Percentiles rank a stretch among this genome's conserved stretches.
phyloP scores from a whole-genome alignment of 2,113 vertebrate species.

The Tragulus kanchil region DNA sequence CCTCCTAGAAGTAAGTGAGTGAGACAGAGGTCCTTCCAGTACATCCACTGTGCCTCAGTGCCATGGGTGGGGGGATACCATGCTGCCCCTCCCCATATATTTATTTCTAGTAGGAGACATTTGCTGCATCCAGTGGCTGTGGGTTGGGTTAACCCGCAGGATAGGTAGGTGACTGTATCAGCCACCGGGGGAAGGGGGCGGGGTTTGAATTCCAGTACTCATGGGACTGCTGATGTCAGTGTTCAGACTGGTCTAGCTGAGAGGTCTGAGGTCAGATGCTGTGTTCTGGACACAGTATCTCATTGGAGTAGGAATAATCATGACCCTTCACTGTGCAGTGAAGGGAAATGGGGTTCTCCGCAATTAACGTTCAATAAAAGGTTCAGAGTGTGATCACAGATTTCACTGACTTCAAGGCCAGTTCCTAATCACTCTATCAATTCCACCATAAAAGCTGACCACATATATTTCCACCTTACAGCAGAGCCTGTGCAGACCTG shows the following conservation, averaged over 20 bases:
- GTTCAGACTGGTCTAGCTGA: not conserved
- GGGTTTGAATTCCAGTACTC: not conserved
- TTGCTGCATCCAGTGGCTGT: not conserved
- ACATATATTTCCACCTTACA: not conserved
- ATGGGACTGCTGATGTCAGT: not conserved
- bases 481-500: no score
- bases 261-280: not conserved
- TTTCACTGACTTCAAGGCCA: not conserved
- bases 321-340: not conserved
- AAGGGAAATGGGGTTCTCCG: not conserved
- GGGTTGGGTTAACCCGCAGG: not conserved
- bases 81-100: rapidly evolving
- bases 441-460: no score
- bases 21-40: rapidly evolving
- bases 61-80: not conserved
- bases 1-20: not conserved
- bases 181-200: rapidly evolving
- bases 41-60: no score
- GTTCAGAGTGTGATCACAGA: not conserved
- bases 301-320: not conserved
- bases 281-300: not conserved
- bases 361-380: not conserved
- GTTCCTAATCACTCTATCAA: not conserved
- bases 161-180: not conserved
- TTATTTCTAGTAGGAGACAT: not conserved